phyloP scores from a whole-genome alignment of 1,140 invertebrate genomes.

The Cepaea nemoralis region DNA sequence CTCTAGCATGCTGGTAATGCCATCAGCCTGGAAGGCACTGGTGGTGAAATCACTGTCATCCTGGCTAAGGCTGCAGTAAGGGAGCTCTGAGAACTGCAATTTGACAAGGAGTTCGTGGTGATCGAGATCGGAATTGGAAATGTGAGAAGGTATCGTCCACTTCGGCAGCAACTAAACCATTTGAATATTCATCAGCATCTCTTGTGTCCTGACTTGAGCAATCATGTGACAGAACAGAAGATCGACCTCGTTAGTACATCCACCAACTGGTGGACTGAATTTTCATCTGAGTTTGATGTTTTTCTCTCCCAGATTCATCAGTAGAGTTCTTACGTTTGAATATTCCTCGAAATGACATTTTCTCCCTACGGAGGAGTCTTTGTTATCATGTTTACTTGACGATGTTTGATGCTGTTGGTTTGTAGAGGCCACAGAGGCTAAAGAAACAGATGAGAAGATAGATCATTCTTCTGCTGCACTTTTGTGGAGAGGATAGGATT shows the following conservation, averaged over 20 bases:
- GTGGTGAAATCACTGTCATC: constrained; percentile 7
- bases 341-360: constrained; percentile 59
- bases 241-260: too few species aligned
- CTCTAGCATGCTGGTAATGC: constrained; percentile 1
- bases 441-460: constrained; percentile 15
- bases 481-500: constrained; percentile 1
- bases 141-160: not conserved
- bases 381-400: constrained; percentile 36
- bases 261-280: too few species aligned
- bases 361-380: constrained; percentile 45
- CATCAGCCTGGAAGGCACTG: not conserved
- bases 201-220: too few species aligned
- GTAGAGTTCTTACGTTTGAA: constrained; percentile 58
- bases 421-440: not conserved
- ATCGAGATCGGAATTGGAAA: not conserved
- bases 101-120: not conserved
- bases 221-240: too few species aligned
- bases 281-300: too few species aligned
- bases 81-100: not conserved
- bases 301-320: constrained; percentile 40
- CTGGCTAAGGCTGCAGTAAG: constrained; percentile 11
- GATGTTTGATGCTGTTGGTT: not conserved
- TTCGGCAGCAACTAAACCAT: not conserved
- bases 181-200: not conserved
- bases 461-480: constrained; percentile 2